A percentile compares a stretch with the other conserved stretches of the same genome.
Conservation (phyloP, 2,797 vertebrate species). For the Muraenolepis orangiensis region DNA sequence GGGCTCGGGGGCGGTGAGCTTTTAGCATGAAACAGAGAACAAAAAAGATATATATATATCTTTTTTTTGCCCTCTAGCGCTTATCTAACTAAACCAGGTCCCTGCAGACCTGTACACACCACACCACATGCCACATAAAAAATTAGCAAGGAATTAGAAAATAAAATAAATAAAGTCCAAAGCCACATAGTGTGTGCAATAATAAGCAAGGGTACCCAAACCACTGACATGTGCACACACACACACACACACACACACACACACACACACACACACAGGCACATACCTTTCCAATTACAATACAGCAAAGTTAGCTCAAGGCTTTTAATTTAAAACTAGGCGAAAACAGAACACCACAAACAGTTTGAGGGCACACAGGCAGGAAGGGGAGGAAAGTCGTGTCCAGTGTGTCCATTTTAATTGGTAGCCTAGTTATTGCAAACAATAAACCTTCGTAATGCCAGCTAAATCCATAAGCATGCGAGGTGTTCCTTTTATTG, state of each 20-base stretch:
- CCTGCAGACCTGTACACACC: slow-evolving; percentile 35
- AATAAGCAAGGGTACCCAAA: slow-evolving; percentile 8
- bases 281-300: background rate
- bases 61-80: slow-evolving; percentile 40
- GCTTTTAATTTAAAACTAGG: background rate
- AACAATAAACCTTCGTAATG: slow-evolving; percentile 31
- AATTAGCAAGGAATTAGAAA: slow-evolving; percentile 13
- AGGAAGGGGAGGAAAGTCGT: background rate
- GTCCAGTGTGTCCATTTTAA: background rate
- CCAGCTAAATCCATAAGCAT: slow-evolving; percentile 53
- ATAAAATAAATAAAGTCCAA: background rate
- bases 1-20: slow-evolving; percentile 10
- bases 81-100: slow-evolving; percentile 46
- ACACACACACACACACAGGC: background rate
- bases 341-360: background rate
- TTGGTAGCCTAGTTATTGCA: background rate
- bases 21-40: slow-evolving; percentile 25
- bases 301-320: background rate
- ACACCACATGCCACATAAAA: slow-evolving; percentile 30
- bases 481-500: slow-evolving; percentile 52
- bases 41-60: slow-evolving; percentile 12
- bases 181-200: slow-evolving; percentile 11
- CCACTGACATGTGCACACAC: slow-evolving; percentile 6
- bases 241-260: background rate
- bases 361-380: background rate